Conservation (phyloP, 2,113 vertebrate species). For the Cinclus mexicanus region DNA sequence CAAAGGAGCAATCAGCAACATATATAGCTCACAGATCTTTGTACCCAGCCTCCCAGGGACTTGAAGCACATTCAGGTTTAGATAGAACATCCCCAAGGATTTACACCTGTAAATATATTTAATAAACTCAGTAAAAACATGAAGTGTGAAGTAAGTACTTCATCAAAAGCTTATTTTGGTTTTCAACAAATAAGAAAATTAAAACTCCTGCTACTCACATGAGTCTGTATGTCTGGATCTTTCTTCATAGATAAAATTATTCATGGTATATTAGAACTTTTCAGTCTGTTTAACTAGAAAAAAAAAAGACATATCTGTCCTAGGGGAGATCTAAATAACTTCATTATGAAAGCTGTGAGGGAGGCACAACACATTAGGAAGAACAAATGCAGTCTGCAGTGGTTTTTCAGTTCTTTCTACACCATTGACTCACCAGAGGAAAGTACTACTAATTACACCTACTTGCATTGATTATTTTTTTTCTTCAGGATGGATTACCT, state of each 20-base stretch:
- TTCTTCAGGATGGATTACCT: conserved; percentile 62
- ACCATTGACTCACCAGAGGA: background rate
- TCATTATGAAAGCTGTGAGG: conserved; percentile 8
- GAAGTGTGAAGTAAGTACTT: conserved; percentile 34
- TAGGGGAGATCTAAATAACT: conserved; percentile 26
- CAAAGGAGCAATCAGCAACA: conserved; percentile 9
- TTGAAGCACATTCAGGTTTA: conserved; percentile 3
- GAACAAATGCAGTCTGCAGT: background rate
- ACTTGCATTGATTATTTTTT: conserved; percentile 67
- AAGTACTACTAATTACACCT: conserved; percentile 67
- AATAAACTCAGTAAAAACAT: conserved; percentile 18
- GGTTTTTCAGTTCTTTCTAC: background rate
- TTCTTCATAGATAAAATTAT: conserved; percentile 23
- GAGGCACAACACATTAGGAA: background rate
- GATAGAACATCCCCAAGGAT: background rate
- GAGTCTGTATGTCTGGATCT: background rate
- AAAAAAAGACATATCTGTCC: background rate
- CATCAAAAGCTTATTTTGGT: conserved; percentile 35
- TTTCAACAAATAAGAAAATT: conserved; percentile 52
- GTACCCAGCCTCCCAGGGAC: background rate
- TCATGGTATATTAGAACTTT: conserved; percentile 9
- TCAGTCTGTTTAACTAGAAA: background rate
- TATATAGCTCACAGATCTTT: background rate
- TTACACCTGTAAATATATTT: conserved; percentile 11
- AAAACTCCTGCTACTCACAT: conserved; percentile 26